phyloP scores from a whole-genome alignment of 2,797 vertebrate genomes.

The Bradypus variegatus region DNA sequence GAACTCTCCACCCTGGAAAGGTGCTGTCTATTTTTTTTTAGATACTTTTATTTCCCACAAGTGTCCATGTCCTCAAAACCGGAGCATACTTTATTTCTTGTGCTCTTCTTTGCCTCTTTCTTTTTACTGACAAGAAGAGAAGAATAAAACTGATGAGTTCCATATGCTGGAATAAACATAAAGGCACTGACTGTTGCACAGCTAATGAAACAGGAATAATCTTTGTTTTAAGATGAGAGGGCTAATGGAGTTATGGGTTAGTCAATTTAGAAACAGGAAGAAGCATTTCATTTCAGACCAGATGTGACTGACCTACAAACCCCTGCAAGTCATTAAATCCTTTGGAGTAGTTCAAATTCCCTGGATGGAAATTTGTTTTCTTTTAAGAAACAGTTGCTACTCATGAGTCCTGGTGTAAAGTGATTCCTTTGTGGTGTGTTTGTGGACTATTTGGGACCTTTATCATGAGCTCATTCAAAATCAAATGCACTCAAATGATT shows the following conservation, averaged over 20 bases:
- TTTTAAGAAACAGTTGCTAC: conserved; percentile 64
- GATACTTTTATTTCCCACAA: neutral
- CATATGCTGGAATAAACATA: conserved; percentile 57
- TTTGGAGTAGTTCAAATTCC: conserved; percentile 58
- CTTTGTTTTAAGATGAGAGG: conserved; percentile 62
- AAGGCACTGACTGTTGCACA: conserved; percentile 46
- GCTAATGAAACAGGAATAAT: conserved; percentile 49
- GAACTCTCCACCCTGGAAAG: neutral
- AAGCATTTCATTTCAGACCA: conserved; percentile 61
- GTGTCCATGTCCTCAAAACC: neutral
- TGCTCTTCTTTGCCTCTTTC: conserved; percentile 12
- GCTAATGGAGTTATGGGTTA: conserved; percentile 67
- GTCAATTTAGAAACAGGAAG: conserved; percentile 63
- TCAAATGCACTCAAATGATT: conserved; percentile 47
- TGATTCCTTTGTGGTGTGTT: conserved; percentile 34
- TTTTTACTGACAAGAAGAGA: conserved; percentile 44
- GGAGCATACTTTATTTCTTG: neutral
- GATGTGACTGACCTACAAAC: conserved; percentile 60
- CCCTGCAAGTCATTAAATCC: conserved; percentile 64
- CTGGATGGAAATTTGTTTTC: conserved; percentile 62
- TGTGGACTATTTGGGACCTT: conserved; percentile 49
- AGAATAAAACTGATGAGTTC: conserved; percentile 61
- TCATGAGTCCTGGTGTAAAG: conserved; percentile 16
- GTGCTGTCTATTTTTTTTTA: neutral
- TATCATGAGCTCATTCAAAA: conserved; percentile 56